Conservation (phyloP, 2,888 invertebrate species). For the Tholera decimalis region DNA sequence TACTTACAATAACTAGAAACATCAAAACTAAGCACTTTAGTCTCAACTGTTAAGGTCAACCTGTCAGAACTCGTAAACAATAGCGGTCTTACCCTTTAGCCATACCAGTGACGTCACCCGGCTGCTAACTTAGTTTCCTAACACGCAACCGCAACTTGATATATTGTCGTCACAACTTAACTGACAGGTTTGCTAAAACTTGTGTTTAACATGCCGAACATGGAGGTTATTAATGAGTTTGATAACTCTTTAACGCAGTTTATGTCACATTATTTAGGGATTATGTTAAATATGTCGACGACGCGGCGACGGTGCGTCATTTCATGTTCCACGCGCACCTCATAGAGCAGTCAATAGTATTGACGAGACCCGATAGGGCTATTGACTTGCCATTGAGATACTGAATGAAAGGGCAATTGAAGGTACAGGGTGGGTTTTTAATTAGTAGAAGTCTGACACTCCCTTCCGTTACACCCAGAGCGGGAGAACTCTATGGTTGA, state of each 20-base stretch:
- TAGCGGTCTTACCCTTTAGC: conserved; percentile 24
- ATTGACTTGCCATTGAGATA: no score
- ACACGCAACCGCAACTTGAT: conserved; percentile 57
- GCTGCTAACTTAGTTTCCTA: conserved; percentile 40
- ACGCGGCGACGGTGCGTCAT: no score
- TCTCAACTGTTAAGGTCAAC: conserved; percentile 19
- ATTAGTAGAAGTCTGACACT: no score
- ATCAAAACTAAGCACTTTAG: conserved; percentile 17
- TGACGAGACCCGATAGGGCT: no score
- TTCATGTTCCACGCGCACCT: no score
- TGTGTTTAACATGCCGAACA: conserved; percentile 40
- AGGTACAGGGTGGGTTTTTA: no score
- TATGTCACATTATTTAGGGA: conserved; percentile 2
- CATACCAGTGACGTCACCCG: conserved; percentile 29
- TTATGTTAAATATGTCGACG: background rate
- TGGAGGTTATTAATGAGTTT: conserved; percentile 24
- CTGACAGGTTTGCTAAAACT: conserved; percentile 54
- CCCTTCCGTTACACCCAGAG: no score
- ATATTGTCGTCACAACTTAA: conserved; percentile 51
- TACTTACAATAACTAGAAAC: background rate
- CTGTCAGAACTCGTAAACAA: conserved; percentile 45
- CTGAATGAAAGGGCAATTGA: no score
- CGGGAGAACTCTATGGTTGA: no score
- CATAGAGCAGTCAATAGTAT: no score
- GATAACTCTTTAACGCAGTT: background rate